Percentiles rank a stretch among this genome's conserved stretches.
phyloP scores from a whole-genome alignment of 2,888 invertebrate species.

The Hipparchia semele region DNA sequence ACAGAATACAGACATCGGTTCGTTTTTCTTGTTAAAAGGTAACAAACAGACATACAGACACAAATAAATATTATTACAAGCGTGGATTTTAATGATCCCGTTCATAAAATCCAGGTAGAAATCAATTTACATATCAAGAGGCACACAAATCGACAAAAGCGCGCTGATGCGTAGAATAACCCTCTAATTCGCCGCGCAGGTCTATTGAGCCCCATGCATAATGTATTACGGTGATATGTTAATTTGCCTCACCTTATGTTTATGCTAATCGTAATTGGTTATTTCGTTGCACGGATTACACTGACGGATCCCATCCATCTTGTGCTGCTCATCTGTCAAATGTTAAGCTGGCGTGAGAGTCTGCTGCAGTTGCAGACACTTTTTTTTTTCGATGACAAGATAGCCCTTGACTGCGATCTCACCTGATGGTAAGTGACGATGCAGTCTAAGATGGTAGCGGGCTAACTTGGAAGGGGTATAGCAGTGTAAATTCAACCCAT shows the following conservation, averaged over 20 bases:
- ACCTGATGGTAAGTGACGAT: too few species aligned
- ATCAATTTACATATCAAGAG: conserved; percentile 55
- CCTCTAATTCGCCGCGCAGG: conserved; percentile 59
- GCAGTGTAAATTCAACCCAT: too few species aligned
- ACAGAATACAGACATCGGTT: background rate
- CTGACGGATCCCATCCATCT: conserved; percentile 58
- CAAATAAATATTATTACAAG: background rate
- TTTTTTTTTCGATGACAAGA: background rate
- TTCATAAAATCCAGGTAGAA: conserved; percentile 52
- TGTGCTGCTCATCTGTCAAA: conserved; percentile 63
- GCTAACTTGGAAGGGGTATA: too few species aligned
- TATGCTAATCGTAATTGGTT: conserved; percentile 81
- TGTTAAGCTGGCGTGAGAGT: conserved; percentile 54
- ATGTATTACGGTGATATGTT: conserved; percentile 74
- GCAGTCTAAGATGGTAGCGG: too few species aligned
- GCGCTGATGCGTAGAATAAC: conserved; percentile 53
- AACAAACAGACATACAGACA: background rate
- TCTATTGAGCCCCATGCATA: conserved; percentile 67
- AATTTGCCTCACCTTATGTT: conserved; percentile 76
- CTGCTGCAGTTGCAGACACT: conserved; percentile 27
- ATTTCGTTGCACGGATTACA: conserved; percentile 72
- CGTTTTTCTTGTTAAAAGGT: background rate
- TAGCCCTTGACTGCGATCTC: too few species aligned
- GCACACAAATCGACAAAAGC: conserved; percentile 47
- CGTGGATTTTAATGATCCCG: conserved; percentile 13